These are phyloP conservation scores for Drosophila grimshawi DNA, from an alignment of 1,140 invertebrate species.

Conservation along the genomic window DNA sequence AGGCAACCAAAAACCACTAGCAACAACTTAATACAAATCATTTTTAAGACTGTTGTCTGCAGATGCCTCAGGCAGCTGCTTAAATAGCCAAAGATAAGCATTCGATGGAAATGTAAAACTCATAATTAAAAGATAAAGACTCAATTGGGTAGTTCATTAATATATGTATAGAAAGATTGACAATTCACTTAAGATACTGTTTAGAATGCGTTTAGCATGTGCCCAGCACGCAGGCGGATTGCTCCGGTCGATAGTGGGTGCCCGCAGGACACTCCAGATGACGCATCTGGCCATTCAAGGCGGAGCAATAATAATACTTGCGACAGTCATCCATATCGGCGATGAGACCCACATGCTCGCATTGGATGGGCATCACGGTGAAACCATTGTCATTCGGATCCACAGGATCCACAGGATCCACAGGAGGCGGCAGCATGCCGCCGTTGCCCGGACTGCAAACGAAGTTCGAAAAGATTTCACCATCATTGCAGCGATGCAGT, in stretches of 20 bases:
- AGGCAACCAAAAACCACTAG: conserved; percentile 5
- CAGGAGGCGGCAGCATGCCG: background rate
- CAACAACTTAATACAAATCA: conserved; percentile 27
- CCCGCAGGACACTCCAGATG: conserved; percentile 70
- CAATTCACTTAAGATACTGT: conserved; percentile 13
- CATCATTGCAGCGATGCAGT: conserved; percentile 77
- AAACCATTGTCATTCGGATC: conserved; percentile 62
- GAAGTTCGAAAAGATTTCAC: conserved; percentile 72
- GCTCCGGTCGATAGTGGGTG: conserved; percentile 57
- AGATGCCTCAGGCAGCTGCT: conserved; percentile 14
- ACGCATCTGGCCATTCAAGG: conserved; percentile 50
- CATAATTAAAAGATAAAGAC: conserved; percentile 66
- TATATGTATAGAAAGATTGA: conserved; percentile 10
- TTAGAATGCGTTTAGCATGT: conserved; percentile 36
- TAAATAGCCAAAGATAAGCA: conserved; percentile 49
- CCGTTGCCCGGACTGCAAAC: conserved; percentile 50
- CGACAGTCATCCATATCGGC: conserved; percentile 63
- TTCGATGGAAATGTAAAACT: conserved; percentile 18
- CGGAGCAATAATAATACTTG: conserved; percentile 79
- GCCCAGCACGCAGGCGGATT: conserved; percentile 64
- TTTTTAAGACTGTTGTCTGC: conserved; percentile 37
- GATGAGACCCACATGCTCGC: conserved; percentile 64
- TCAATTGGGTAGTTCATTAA: background rate
- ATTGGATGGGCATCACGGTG: conserved; percentile 44
- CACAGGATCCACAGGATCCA: too few relatives aligned